Evolutionary conservation across 2,797 vertebrate genomes (phyloP).

Genomic region (Scolopax bukidnonensis): DNA sequence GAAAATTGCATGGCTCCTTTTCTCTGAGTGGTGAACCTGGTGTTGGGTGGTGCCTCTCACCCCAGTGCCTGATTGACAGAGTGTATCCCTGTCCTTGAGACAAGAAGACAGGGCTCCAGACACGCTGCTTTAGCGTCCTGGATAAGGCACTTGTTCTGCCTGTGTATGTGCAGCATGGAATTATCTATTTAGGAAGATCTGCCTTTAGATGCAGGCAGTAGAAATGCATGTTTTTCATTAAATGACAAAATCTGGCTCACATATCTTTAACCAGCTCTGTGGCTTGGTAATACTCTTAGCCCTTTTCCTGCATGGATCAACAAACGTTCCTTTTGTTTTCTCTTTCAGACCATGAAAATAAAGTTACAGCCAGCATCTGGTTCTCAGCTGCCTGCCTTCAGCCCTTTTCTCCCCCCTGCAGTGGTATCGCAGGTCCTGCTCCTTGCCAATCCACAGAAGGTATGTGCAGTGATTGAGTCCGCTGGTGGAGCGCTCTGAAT

Average conservation of each 20-base stretch:
- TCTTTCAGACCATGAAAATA: constrained; percentile 83
- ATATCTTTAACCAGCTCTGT: not conserved
- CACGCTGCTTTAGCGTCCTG: not conserved
- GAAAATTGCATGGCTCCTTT: not conserved
- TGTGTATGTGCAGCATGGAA: not conserved
- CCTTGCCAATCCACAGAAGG: constrained; percentile 84
- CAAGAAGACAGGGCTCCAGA: not conserved
- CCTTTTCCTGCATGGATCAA: not conserved
- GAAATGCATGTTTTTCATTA: not conserved
- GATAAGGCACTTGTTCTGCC: not conserved
- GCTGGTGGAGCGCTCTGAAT: rapidly evolving
- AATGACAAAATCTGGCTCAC: not conserved
- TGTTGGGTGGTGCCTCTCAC: not conserved
- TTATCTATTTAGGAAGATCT: not conserved
- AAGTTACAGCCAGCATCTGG: constrained; percentile 86
- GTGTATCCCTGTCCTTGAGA: not conserved
- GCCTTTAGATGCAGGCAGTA: not conserved
- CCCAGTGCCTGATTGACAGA: not conserved
- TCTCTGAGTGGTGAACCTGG: not conserved
- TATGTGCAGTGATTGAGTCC: not conserved
- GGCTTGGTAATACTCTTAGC: not conserved
- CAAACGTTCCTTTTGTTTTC: not conserved
- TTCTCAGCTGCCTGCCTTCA: constrained; percentile 85
- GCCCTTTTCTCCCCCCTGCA: constrained; percentile 82
- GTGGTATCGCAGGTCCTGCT: constrained; percentile 88